Evolutionary conservation across 37 sponge, comb jelly and placozoan genomes (phyloP).

Genomic region (Cladorhizidae sp.): DNA sequence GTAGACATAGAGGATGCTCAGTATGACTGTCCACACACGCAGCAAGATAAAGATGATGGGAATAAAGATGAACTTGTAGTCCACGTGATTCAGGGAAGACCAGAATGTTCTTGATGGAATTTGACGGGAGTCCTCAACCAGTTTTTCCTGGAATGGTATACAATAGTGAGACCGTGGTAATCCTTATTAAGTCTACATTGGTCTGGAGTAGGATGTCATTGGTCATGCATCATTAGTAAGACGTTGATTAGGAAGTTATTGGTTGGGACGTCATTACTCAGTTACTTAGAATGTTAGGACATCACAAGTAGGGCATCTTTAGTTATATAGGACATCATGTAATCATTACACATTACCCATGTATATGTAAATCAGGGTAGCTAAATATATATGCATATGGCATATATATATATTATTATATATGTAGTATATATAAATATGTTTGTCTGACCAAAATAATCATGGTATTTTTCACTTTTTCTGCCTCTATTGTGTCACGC

Average conservation of each 20-base stretch:
- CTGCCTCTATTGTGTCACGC: too few species aligned
- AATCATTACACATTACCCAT: neutral
- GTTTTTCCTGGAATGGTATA: too few species aligned
- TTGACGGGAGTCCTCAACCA: neutral
- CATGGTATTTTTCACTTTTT: too few species aligned
- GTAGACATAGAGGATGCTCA: slow-evolving; percentile 9
- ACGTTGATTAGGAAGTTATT: too few species aligned
- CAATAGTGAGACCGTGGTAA: too few species aligned
- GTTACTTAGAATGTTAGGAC: too few species aligned
- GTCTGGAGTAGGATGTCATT: too few species aligned
- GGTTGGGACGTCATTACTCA: too few species aligned
- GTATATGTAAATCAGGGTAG: neutral
- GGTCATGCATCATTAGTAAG: too few species aligned
- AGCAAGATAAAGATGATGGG: slow-evolving; percentile 70
- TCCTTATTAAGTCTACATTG: too few species aligned
- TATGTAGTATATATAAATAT: neutral
- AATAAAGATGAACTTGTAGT: slow-evolving; percentile 63
- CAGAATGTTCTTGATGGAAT: slow-evolving; percentile 1
- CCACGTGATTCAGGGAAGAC: slow-evolving; percentile 25
- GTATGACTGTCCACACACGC: slow-evolving; percentile 59
- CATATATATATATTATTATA: neutral
- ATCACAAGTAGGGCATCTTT: too few species aligned
- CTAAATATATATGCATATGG: neutral
- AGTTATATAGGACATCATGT: too few species aligned
- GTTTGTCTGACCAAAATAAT: neutral